These are phyloP conservation scores for Paracyclopina nana DNA, from an alignment of 1,140 invertebrate genomes.

Conservation along the genomic window DNA sequence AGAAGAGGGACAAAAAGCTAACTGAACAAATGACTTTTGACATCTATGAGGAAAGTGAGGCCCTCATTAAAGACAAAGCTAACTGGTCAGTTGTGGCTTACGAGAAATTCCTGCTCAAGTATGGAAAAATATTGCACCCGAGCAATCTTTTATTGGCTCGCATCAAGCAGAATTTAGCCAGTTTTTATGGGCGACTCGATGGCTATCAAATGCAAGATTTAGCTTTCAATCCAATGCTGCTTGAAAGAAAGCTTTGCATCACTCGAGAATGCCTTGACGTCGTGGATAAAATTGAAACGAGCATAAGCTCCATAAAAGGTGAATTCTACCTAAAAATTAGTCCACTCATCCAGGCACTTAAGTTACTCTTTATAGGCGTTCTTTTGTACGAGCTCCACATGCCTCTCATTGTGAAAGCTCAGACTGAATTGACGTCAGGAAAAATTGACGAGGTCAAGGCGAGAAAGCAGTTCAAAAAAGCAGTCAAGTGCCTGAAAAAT, in stretches of 20 bases:
- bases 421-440: neutral
- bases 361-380: neutral
- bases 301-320: neutral
- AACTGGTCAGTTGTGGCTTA: neutral
- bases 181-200: neutral
- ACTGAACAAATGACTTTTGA: too few species aligned
- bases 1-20: too few species aligned
- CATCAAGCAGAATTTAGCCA: neutral
- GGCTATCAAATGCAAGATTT: neutral
- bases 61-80: neutral
- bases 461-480: neutral
- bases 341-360: neutral
- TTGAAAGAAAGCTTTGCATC: neutral
- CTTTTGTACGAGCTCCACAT: neutral
- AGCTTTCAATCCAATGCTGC: neutral
- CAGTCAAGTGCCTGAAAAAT: neutral
- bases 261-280: neutral
- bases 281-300: neutral
- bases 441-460: neutral
- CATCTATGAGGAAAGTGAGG: neutral
- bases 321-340: neutral
- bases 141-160: neutral
- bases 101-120: neutral
- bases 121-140: neutral
- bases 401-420: neutral